Evolutionary conservation across 2,797 vertebrate species (phyloP), one percentile per base, ranked within the genome.

Genomic region (Molossus alvarezi): DNA sequence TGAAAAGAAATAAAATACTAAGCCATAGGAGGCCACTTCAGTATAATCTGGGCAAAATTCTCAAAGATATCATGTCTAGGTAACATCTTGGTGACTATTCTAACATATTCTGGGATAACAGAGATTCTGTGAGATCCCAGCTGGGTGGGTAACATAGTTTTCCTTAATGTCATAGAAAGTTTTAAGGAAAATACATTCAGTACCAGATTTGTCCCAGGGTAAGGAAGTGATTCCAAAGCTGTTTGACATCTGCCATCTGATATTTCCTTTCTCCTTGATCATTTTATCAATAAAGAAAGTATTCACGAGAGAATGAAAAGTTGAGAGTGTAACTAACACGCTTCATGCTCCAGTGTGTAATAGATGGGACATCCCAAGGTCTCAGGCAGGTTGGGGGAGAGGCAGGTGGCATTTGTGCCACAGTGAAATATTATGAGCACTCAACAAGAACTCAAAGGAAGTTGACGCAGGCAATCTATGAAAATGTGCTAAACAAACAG

Each of bases 51-150:
- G 91, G 75, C 27, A 92, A 95, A 91, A 91, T 94, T 92, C 37
- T 91, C 92, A 80, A 65, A 84, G 80, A 82, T 94, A 79, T 5
- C 65, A 21, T 37, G 71, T 58, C 1, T 95, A 88, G 81, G 71
- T 37, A 25, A 58, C 55, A 60, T 80, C 65, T 73, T 96, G 96
- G 82, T 81, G 69, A 85, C 75, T 91, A 87, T 71, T 76, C 72
- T 95, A 95, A 96, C 91, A 91, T 92, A 87, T 91, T 90, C 89
- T 82, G n/a, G 83, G 21, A 92, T 95, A 96, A 97, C 64, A 85
- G 91, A 83, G 33, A 89, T 76, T 89, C 95, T 92, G 76, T 71
- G 92, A 71, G 60, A 92, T 64, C 90, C 91, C 67, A 94, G 41
- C n/a, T 77, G 95, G 82, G 48, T 89, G 60, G 41, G 18, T 62